These are phyloP conservation scores for Channa argus DNA, from an alignment of 2,113 vertebrate species.

Conservation along the genomic window DNA sequence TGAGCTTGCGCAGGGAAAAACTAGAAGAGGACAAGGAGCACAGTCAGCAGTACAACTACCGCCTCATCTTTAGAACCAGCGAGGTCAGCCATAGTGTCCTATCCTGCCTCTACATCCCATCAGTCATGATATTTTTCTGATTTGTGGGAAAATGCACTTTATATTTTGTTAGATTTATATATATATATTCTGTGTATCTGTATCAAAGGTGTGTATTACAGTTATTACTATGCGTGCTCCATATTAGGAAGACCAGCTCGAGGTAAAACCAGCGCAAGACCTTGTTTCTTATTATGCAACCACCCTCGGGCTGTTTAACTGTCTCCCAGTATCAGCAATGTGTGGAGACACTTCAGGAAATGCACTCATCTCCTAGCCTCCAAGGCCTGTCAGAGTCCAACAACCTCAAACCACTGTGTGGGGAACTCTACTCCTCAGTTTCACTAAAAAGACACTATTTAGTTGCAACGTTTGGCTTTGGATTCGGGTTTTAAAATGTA, in stretches of 20 bases:
- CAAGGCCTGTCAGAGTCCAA: slow-evolving; percentile 53
- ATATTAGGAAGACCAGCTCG: slow-evolving; percentile 13
- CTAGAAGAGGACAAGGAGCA: slow-evolving; percentile 95
- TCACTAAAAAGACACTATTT: slow-evolving; percentile 36
- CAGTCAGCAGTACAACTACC: slow-evolving; percentile 93
- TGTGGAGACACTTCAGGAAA: slow-evolving; percentile 62
- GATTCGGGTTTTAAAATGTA: slow-evolving; percentile 23
- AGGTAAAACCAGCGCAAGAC: slow-evolving; percentile 37
- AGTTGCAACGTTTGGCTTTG: slow-evolving; percentile 25
- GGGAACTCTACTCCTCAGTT: slow-evolving; percentile 30
- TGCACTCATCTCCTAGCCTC: slow-evolving; percentile 52
- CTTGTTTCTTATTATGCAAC: slow-evolving; percentile 52
- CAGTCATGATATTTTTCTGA: too few species aligned
- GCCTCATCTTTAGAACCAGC: slow-evolving; percentile 96
- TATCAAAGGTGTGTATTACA: slow-evolving; percentile 14
- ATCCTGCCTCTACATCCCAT: background rate
- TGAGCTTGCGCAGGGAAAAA: slow-evolving; percentile 95
- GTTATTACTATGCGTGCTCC: background rate
- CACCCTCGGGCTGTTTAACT: slow-evolving; percentile 48
- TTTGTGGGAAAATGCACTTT: too few species aligned
- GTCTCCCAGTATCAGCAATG: slow-evolving; percentile 60
- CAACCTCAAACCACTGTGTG: slow-evolving; percentile 46
- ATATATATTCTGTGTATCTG: background rate
- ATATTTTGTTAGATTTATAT: background rate
- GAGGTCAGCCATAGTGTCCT: slow-evolving; percentile 85